Percentiles rank a stretch among this genome's conserved stretches.
These are phyloP conservation scores for Sylvicola cinctus DNA, from an alignment of 2,888 invertebrate genomes.

Conservation along the genomic window DNA sequence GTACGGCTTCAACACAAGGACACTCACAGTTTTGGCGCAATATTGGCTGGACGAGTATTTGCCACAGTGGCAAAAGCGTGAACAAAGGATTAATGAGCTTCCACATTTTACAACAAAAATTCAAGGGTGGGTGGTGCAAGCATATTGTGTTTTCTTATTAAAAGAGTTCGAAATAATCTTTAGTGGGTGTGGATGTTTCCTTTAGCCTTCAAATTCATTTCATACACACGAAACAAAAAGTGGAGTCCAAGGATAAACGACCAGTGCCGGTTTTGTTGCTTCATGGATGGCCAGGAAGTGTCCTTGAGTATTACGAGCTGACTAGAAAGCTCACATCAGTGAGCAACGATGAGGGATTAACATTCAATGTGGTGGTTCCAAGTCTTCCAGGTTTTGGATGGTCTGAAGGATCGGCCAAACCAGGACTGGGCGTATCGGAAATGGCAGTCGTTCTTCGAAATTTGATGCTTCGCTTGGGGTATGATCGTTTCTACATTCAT, in stretches of 20 bases:
- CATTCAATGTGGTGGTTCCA: slow-evolving; percentile 42
- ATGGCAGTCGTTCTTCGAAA: slow-evolving; percentile 36
- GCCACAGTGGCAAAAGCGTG: slow-evolving; percentile 40
- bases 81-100: slow-evolving; percentile 48
- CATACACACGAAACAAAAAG: slow-evolving; percentile 37
- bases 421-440: slow-evolving; percentile 35
- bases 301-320: slow-evolving; percentile 63
- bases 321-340: slow-evolving; percentile 30
- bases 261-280: slow-evolving; percentile 31
- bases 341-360: slow-evolving; percentile 26
- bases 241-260: slow-evolving; percentile 14
- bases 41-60: slow-evolving; percentile 65
- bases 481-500: slow-evolving; percentile 38
- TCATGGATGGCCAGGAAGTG: slow-evolving; percentile 83
- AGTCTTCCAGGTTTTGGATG: slow-evolving; percentile 28
- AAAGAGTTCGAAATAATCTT: too few species aligned
- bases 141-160: too few species aligned
- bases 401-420: slow-evolving; percentile 27
- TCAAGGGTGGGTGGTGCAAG: slow-evolving; percentile 28
- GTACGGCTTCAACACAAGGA: slow-evolving; percentile 61
- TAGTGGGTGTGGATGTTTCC: too few species aligned
- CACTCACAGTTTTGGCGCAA: slow-evolving; percentile 40
- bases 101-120: slow-evolving; percentile 57
- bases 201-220: slow-evolving; percentile 40
- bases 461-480: slow-evolving; percentile 45